Conservation (phyloP, 2,888 invertebrate genomes). For the Osedax frankpressi region DNA sequence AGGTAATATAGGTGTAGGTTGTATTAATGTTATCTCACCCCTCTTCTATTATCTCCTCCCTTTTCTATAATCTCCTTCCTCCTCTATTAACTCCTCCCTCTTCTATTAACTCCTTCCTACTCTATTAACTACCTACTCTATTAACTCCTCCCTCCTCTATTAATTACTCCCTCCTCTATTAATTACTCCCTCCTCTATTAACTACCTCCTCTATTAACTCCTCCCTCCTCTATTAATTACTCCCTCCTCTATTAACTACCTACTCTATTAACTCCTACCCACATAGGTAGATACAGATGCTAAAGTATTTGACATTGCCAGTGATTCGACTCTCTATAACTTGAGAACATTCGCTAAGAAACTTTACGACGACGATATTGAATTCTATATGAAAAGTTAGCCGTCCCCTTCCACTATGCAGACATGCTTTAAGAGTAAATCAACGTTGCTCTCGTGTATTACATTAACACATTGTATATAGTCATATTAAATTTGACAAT, state of each 20-base stretch:
- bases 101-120: too few relatives aligned
- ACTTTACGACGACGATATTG: conserved; percentile 35
- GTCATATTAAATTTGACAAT: too few relatives aligned
- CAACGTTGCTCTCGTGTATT: too few relatives aligned
- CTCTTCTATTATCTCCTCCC: too few relatives aligned
- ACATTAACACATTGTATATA: too few relatives aligned
- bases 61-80: too few relatives aligned
- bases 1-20: too few relatives aligned
- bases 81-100: too few relatives aligned
- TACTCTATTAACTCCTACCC: not conserved
- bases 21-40: too few relatives aligned
- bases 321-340: conserved; percentile 25
- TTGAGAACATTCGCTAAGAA: conserved; percentile 36
- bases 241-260: too few relatives aligned
- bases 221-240: not conserved
- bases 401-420: too few relatives aligned
- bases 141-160: not conserved
- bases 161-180: not conserved
- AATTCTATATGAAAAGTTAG: conserved; percentile 35
- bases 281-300: conserved; percentile 20
- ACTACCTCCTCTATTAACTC: not conserved
- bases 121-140: not conserved
- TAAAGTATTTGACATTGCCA: conserved; percentile 22
- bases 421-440: too few relatives aligned
- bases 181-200: not conserved